Evolutionary conservation across 37 sponge, comb jelly and placozoan species (phyloP).

Genomic region (Hexactinellida sp.): DNA sequence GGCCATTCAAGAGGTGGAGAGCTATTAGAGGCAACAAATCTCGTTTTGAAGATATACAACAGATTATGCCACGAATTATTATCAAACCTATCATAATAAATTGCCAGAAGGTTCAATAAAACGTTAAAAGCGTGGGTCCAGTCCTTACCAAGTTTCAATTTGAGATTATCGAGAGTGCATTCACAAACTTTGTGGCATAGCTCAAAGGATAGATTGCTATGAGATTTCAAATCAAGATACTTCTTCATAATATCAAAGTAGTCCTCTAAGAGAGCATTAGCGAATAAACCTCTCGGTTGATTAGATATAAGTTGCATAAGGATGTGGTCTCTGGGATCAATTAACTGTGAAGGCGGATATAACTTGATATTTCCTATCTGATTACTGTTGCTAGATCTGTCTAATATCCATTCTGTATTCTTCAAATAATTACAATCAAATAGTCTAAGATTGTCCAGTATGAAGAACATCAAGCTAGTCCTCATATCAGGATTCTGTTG

Average conservation of each 20-base stretch:
- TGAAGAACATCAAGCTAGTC: background rate
- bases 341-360: background rate
- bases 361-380: background rate
- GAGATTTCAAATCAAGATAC: background rate
- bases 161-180: background rate
- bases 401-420: background rate
- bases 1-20: background rate
- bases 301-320: background rate
- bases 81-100: background rate
- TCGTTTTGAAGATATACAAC: background rate
- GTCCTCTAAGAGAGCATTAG: background rate
- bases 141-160: background rate
- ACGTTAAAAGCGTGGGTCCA: background rate
- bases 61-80: background rate
- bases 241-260: slow-evolving; percentile 3
- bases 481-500: background rate
- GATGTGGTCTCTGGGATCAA: background rate
- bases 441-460: background rate
- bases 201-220: background rate
- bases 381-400: background rate
- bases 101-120: background rate
- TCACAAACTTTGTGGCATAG: background rate
- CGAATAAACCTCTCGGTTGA: background rate
- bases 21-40: background rate
- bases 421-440: background rate